Conservation (phyloP, 2,888 invertebrate species). For the Rotaria sp. region DNA sequence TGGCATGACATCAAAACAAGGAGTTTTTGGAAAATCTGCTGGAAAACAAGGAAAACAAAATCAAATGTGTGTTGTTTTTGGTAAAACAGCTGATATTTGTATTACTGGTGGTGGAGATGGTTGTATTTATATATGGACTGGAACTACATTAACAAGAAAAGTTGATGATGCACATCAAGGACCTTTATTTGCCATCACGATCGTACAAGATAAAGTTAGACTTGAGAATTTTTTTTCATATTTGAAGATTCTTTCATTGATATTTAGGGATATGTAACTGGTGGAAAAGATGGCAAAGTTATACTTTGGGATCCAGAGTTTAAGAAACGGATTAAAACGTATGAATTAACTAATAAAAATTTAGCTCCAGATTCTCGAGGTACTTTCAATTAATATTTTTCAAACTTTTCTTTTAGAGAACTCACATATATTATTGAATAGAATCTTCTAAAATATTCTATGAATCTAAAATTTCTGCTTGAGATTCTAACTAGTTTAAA, state of each 20-base stretch:
- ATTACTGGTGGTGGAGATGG: conserved; percentile 56
- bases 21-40: conserved; percentile 53
- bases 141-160: conserved; percentile 47
- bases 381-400: background rate
- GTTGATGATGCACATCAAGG: conserved; percentile 55
- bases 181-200: conserved; percentile 55
- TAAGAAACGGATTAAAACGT: conserved; percentile 53
- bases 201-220: conserved; percentile 45
- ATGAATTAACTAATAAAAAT: conserved; percentile 50
- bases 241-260: background rate
- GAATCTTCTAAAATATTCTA: no score
- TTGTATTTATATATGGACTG: conserved; percentile 53
- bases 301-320: conserved; percentile 55
- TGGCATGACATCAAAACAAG: conserved; percentile 51
- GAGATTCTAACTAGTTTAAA: no score
- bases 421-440: no score
- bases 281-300: conserved; percentile 56
- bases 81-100: conserved; percentile 47
- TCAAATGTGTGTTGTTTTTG: conserved; percentile 51
- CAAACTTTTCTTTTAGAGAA: background rate
- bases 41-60: conserved; percentile 7
- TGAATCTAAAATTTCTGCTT: no score
- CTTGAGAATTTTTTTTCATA: background rate
- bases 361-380: conserved; percentile 45
- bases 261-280: conserved; percentile 56